Evolutionary conservation across 1,140 invertebrate species (phyloP), one percentile per base, ranked within the genome.

Genomic region (Protaetia brevitarsis): DNA sequence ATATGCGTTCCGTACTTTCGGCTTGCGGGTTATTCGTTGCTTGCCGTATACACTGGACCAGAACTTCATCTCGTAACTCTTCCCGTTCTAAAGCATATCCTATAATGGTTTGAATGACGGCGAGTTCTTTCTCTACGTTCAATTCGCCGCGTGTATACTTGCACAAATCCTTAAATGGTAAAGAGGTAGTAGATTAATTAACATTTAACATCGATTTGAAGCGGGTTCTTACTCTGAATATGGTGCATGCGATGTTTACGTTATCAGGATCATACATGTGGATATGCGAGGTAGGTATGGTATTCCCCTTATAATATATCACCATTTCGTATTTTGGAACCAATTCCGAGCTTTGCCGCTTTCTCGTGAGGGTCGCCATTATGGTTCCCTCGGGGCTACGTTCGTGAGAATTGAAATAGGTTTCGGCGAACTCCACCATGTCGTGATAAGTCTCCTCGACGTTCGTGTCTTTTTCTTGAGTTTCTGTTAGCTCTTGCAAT

Each of bases 251-350:
- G 1, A 96, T 84, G 41, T 89, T 89, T 13, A 96, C 88, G 76
- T 97, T 97, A 73, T 97, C 95, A 0, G 94, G 93, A 81, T 97
- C 95, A 78, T 95, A 95, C 82, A 98, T 88, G 73, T 96, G 93
- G 74, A 97, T 91, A 79, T 97, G 95, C 0, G 95, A 97, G 64
- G 92, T 96, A 1, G 94, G 92, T 72, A 98, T 97, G 36, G 88
- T 87, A 61, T 89, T 91, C 26, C 87, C 89, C 77, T 94, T 93
- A 69, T 92, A 92, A 79, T 90, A 97, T 0, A 87, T 89, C 0
- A 97, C 87, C 93, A 98, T 96, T 77, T 97, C 94, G 73, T 93
- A 90, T 74, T 96, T 95, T 0, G 91, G 89, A 27, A 96, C 83
- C 60, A 89, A 82, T 76, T 95, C 93, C 68, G 87, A 83, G 30